Evolutionary conservation across 2,113 vertebrate species (phyloP), one percentile per base, ranked within the genome.

Genomic region (Poecilia latipinna): DNA sequence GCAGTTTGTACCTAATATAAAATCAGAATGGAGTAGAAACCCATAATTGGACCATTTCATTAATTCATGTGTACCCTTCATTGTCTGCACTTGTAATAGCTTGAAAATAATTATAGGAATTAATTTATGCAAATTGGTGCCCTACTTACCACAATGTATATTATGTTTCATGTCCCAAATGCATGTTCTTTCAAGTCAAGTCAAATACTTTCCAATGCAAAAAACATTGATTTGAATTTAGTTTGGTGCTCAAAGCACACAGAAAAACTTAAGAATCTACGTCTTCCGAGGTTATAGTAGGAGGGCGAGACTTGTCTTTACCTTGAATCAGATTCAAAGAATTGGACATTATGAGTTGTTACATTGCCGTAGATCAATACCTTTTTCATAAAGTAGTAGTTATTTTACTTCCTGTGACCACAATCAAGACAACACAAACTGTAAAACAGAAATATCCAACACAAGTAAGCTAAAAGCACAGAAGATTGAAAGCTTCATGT

Each of bases 121-220:
- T 57, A 57, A 57, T 57, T 57, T 57, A 57, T 57, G 51, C 51
- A 57, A 57, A 57, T 57, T 57, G 51, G 51, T 57, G 51, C 19
- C 51, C 51, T 57, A 57, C 51, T 57, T 57, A 57, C 51, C 10
- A 10, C 22, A 10, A 57, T 57, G 22, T 57, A 57, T 57, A n/a
- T 57, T 57, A 48, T 48, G 51, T n/a, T 22, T 57, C 51, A 57
- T n/a, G 19, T 57, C 51, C 51, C 51, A 57, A 57, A 57, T 57
- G 51, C 51, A 57, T 57, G 24, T 8, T 24, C 24, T 57, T 57
- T 57, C 51, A 57, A 57, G 22, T 57, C 51, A 57, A 57, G 7
- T 57, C 22, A 57, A 57, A 57, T n/a, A 57, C 51, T 57, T 57
- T 57, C 51, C 51, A 57, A n/a, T 3, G 24, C 24, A 24, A 24